These are phyloP conservation scores for Sebastiscus tertius DNA, from an alignment of 2,797 vertebrate species.

Conservation along the genomic window DNA sequence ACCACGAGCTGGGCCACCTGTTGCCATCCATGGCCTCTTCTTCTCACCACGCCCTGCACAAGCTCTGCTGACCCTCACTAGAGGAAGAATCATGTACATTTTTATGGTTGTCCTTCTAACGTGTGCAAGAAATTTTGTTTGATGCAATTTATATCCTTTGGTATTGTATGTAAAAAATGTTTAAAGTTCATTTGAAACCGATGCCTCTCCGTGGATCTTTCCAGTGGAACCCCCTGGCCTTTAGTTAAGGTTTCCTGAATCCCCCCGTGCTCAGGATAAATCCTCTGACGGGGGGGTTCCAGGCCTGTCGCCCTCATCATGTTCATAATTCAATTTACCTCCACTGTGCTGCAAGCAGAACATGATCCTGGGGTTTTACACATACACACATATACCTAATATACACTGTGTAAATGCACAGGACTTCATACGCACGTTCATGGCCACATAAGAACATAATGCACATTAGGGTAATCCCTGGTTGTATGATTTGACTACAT, in stretches of 20 bases:
- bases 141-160: neutral
- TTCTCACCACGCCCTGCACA: constrained; percentile 44
- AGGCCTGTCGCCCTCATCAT: constrained; percentile 56
- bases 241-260: constrained; percentile 44
- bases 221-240: constrained; percentile 39
- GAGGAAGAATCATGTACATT: neutral
- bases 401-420: constrained; percentile 42
- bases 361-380: constrained; percentile 60
- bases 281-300: constrained; percentile 43
- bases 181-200: neutral
- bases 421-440: neutral
- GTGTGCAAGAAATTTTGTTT: neutral
- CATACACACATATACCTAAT: constrained; percentile 42
- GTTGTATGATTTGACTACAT: neutral
- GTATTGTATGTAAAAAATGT: neutral
- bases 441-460: neutral
- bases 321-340: constrained; percentile 76
- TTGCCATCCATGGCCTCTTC: constrained; percentile 71
- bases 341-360: constrained; percentile 56
- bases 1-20: constrained; percentile 74
- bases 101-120: neutral
- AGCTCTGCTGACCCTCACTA: constrained; percentile 13
- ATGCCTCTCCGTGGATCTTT: neutral
- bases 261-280: constrained; percentile 54
- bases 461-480: neutral